Evolutionary conservation across 2,888 invertebrate species (phyloP).

Genomic region (Megaustenia siamemsis): DNA sequence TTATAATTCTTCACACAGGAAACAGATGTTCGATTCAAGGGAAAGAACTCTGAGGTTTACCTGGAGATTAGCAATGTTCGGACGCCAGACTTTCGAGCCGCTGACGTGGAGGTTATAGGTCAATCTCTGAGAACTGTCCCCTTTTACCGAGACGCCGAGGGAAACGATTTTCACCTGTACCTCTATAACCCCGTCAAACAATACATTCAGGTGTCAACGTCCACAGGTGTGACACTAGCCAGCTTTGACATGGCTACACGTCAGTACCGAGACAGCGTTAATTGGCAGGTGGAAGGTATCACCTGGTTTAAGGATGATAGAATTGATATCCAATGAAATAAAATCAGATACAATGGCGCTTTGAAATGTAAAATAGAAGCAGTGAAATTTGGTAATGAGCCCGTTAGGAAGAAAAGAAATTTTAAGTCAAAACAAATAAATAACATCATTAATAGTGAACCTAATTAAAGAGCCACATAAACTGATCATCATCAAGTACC

Average conservation of each 20-base stretch:
- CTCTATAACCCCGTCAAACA: constrained; percentile 34
- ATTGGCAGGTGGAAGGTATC: constrained; percentile 28
- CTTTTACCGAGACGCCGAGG: constrained; percentile 17
- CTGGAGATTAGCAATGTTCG: constrained; percentile 42
- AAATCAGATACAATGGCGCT: too few species aligned
- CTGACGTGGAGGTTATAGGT: constrained; percentile 27
- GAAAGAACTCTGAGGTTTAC: constrained; percentile 39
- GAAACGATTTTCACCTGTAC: constrained; percentile 16
- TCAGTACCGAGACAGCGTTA: neutral
- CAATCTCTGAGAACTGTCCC: constrained; percentile 44
- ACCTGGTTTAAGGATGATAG: constrained; percentile 42
- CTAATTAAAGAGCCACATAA: too few species aligned
- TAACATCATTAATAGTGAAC: too few species aligned
- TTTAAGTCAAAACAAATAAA: too few species aligned
- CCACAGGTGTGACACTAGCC: constrained; percentile 13
- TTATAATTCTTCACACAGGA: constrained; percentile 7
- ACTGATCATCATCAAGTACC: too few species aligned
- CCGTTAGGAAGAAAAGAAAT: too few species aligned
- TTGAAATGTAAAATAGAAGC: too few species aligned
- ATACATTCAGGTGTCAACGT: constrained; percentile 22
- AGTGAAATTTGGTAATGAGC: too few species aligned
- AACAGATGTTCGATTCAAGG: constrained; percentile 13
- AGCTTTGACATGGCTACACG: constrained; percentile 31
- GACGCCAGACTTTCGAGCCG: neutral
- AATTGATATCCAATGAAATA: neutral